Evolutionary conservation across 2,113 vertebrate genomes (phyloP).

Genomic region (Plestiodon gilberti): DNA sequence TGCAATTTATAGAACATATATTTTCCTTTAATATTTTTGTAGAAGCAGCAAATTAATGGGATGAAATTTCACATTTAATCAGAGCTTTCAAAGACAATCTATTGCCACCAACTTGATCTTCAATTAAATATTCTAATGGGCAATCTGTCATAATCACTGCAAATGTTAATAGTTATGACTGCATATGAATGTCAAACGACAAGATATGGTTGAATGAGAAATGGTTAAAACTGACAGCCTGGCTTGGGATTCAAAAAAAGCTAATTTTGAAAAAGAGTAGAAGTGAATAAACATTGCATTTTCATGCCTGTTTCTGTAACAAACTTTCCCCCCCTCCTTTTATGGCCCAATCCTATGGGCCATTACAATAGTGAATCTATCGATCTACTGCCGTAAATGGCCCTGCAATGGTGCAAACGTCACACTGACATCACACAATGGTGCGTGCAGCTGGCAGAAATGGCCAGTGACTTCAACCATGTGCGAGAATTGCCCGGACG

Average conservation of each 20-base stretch:
- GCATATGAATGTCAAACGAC: conserved; percentile 10
- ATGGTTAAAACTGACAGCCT: conserved; percentile 1
- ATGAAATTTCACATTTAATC: conserved; percentile 6
- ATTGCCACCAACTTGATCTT: conserved; percentile 7
- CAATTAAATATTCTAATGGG: conserved; percentile 11
- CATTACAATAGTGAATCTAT: no score
- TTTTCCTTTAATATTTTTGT: neutral
- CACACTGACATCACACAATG: no score
- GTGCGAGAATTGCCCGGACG: no score
- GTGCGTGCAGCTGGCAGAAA: no score
- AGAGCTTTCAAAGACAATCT: neutral
- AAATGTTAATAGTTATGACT: conserved; percentile 28
- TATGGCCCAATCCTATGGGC: no score
- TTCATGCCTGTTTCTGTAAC: neutral
- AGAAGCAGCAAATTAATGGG: neutral
- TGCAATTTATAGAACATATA: neutral
- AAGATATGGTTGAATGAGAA: conserved; percentile 12
- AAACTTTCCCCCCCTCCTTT: neutral
- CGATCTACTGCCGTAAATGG: no score
- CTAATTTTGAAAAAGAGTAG: conserved; percentile 1
- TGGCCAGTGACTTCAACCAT: no score
- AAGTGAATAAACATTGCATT: neutral
- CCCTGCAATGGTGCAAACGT: no score
- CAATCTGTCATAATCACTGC: conserved; percentile 29
- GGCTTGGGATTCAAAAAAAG: neutral